A percentile compares a stretch with the other conserved stretches of the same genome.
Conservation (phyloP, 2,888 invertebrate genomes). For the Cordilura impudica region DNA sequence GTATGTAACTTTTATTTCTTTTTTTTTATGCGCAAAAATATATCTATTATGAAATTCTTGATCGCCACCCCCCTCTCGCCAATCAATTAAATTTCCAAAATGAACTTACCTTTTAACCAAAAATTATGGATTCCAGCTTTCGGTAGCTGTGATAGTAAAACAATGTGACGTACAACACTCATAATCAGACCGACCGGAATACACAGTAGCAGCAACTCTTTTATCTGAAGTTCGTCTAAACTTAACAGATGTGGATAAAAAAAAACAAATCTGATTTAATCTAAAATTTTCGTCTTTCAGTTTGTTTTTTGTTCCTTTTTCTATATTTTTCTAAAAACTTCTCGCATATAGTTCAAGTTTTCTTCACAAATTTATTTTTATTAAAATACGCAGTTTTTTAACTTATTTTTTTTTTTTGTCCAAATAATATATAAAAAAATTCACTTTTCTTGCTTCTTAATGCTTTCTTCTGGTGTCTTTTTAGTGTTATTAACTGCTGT, state of each 20-base stretch:
- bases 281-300: not conserved
- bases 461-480: conserved; percentile 49
- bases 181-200: conserved; percentile 63
- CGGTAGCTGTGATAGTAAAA: conserved; percentile 71
- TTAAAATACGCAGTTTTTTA: conserved; percentile 56
- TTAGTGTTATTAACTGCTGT: conserved; percentile 44
- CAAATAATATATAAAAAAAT: conserved; percentile 54
- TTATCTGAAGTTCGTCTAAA: conserved; percentile 13
- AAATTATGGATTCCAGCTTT: conserved; percentile 69
- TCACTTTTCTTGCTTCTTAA: conserved; percentile 49
- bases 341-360: too few relatives aligned
- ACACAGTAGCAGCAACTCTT: conserved; percentile 17
- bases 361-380: not conserved
- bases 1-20: too few relatives aligned
- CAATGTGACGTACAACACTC: conserved; percentile 74
- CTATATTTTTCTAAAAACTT: not conserved
- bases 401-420: conserved; percentile 56
- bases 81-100: not conserved
- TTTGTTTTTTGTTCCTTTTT: not conserved
- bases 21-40: not conserved
- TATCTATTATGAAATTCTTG: conserved; percentile 48
- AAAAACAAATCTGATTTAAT: not conserved
- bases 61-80: not conserved
- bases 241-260: conserved; percentile 9
- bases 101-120: conserved; percentile 72